These are phyloP conservation scores for Aphidius ervi DNA, from an alignment of 1,140 invertebrate species.

Conservation along the genomic window DNA sequence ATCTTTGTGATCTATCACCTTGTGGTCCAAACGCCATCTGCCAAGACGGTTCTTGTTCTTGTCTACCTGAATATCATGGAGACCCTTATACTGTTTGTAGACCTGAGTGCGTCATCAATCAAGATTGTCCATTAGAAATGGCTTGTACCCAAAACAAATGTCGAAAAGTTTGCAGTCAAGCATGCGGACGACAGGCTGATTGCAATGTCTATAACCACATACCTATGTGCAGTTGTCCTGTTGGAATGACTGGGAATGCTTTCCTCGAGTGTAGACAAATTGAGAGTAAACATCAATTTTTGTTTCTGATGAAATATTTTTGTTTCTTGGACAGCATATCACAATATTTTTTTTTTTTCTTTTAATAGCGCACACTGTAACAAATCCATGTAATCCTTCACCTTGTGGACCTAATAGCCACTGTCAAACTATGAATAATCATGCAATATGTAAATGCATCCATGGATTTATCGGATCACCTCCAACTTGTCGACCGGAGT, in stretches of 20 bases:
- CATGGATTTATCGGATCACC: slow-evolving; percentile 64
- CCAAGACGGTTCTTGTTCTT: slow-evolving; percentile 60
- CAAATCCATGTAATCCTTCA: slow-evolving; percentile 19
- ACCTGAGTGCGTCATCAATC: slow-evolving; percentile 66
- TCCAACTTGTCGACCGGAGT: slow-evolving; percentile 66
- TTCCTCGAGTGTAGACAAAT: slow-evolving; percentile 57
- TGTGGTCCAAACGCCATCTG: slow-evolving; percentile 65
- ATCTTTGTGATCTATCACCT: slow-evolving; percentile 64
- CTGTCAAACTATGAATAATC: slow-evolving; percentile 60
- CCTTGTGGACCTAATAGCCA: slow-evolving; percentile 63
- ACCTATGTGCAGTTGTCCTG: slow-evolving; percentile 67
- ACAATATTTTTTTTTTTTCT: no score
- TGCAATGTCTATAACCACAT: slow-evolving; percentile 68
- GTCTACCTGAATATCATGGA: slow-evolving; percentile 64
- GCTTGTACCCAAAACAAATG: slow-evolving; percentile 70
- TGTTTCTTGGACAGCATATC: slow-evolving; percentile 7
- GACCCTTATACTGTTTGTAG: slow-evolving; percentile 66
- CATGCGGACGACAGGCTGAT: slow-evolving; percentile 63
- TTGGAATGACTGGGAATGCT: slow-evolving; percentile 60
- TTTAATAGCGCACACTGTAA: not conserved
- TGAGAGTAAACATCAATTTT: slow-evolving; percentile 34
- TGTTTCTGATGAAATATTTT: not conserved
- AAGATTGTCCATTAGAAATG: slow-evolving; percentile 63
- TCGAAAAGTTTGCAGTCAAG: slow-evolving; percentile 63
- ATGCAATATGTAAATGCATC: slow-evolving; percentile 66